These are phyloP conservation scores for Crotophaga sulcirostris DNA, from an alignment of 2,113 vertebrate species.

Conservation along the genomic window DNA sequence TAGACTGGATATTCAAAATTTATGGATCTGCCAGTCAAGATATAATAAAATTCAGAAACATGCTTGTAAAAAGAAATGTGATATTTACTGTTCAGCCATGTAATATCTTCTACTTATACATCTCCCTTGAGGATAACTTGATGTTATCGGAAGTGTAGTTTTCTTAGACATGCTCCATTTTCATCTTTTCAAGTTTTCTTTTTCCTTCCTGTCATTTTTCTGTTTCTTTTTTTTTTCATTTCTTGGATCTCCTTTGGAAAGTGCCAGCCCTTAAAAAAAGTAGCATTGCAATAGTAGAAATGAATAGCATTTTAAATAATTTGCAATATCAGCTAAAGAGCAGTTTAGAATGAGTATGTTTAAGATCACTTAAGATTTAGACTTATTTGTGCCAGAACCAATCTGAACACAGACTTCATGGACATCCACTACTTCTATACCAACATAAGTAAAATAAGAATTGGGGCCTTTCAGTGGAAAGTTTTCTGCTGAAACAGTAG, in stretches of 20 bases:
- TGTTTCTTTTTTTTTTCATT: neutral
- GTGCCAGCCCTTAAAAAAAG: neutral
- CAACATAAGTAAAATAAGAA: neutral
- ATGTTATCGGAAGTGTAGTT: neutral
- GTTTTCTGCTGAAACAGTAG: neutral
- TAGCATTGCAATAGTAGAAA: neutral
- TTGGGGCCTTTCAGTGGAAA: neutral
- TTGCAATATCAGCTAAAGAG: neutral
- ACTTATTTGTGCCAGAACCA: neutral
- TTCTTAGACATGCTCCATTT: neutral
- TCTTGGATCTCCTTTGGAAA: neutral
- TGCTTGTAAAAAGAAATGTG: constrained; percentile 61
- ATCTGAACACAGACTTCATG: neutral
- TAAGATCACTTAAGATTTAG: neutral
- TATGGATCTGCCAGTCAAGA: constrained; percentile 39
- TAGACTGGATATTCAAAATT: constrained; percentile 29
- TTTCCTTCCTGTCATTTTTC: neutral
- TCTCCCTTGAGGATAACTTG: neutral
- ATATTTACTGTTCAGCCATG: constrained; percentile 63
- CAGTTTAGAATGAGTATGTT: neutral
- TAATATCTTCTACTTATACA: constrained; percentile 58
- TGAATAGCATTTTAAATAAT: neutral
- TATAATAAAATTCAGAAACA: constrained; percentile 59
- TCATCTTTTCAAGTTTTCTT: neutral
- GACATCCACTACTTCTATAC: neutral